These are phyloP conservation scores for Rousettus madagascariensis DNA, from an alignment of 2,797 vertebrate species.

Conservation along the genomic window DNA sequence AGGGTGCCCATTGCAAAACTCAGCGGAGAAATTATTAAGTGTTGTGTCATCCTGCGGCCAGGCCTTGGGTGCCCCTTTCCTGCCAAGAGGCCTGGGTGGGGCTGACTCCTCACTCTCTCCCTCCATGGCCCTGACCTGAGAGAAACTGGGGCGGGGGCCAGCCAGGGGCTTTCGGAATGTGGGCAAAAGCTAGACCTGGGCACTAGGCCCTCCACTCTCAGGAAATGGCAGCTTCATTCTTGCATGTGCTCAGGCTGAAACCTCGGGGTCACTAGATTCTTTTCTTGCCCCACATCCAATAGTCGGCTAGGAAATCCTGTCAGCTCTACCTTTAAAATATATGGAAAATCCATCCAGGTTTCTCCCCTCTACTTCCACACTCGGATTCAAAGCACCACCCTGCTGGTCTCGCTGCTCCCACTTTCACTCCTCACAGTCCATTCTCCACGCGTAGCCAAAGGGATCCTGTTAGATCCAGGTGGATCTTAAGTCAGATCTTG, in stretches of 20 bases:
- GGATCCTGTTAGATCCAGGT: neutral
- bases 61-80: constrained; percentile 64
- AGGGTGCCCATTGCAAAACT: constrained; percentile 70
- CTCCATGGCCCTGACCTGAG: neutral
- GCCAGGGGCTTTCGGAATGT: neutral
- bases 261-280: neutral
- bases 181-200: too few species aligned
- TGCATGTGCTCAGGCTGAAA: neutral
- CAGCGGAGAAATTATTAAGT: constrained; percentile 62
- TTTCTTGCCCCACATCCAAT: neutral
- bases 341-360: neutral
- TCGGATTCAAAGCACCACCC: neutral
- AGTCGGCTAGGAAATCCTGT: neutral
- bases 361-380: too few species aligned
- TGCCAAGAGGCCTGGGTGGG: constrained; percentile 50
- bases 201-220: neutral
- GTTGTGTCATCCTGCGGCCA: constrained; percentile 70
- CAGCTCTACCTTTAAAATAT: neutral
- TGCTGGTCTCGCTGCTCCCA: rapidly evolving
- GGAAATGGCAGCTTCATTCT: neutral
- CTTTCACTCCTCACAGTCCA: neutral
- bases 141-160: neutral
- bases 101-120: neutral
- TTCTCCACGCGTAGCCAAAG: neutral
- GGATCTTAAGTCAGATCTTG: neutral